Evolutionary conservation across 2,113 vertebrate genomes (phyloP).

Genomic region (Nymphicus hollandicus): DNA sequence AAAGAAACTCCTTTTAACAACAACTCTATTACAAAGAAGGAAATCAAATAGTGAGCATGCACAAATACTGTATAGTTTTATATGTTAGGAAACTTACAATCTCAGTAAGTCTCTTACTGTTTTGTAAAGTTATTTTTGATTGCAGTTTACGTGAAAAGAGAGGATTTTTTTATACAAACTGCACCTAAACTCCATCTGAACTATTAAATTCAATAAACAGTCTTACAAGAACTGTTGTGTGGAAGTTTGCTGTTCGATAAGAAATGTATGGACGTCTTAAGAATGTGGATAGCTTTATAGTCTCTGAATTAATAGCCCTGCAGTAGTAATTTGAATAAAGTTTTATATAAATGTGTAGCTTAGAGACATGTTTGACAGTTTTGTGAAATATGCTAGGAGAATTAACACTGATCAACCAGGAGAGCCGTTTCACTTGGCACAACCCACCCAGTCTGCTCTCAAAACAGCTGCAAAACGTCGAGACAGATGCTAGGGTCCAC

Average conservation of each 20-base stretch:
- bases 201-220: constrained; percentile 75
- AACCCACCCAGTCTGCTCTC: neutral
- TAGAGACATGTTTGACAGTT: neutral
- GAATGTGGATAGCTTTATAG: neutral
- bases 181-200: constrained; percentile 57
- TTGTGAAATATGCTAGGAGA: neutral
- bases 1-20: constrained; percentile 46
- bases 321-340: neutral
- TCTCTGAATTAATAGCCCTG: neutral
- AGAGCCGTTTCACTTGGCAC: neutral
- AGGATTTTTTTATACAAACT: constrained; percentile 64
- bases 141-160: constrained; percentile 68
- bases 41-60: constrained; percentile 67
- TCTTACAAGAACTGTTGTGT: constrained; percentile 67
- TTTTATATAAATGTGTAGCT: neutral
- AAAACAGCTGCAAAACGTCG: neutral
- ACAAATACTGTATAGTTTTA: constrained; percentile 65
- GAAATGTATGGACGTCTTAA: neutral
- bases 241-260: constrained; percentile 64
- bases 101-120: constrained; percentile 66
- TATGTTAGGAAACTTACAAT: constrained; percentile 49
- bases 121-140: constrained; percentile 69
- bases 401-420: accelerated
- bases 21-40: constrained; percentile 35
- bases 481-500: neutral